Base-by-base conservation (phyloP, 2,888 invertebrate genomes). In the Leuctra nigra region DNA sequence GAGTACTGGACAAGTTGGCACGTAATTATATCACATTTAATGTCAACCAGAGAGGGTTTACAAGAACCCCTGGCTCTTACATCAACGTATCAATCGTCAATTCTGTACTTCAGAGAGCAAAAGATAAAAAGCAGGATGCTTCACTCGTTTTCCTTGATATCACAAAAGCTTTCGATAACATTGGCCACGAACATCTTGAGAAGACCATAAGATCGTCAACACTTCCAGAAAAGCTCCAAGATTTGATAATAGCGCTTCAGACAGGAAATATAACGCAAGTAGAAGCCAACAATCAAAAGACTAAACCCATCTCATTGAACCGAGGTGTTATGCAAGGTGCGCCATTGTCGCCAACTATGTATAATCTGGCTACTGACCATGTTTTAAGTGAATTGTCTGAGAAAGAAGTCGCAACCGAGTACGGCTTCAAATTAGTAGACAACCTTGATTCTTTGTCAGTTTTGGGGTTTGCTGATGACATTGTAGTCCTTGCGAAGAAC, bases 321-420 rank as follows among this genome's bases (percentile, higher is more conserved):
- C 13, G 48, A 48, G 48, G 48, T 6, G 48, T 48, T 4, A 16
- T 20, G 23, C 44, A 23, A 13, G 44, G 44, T 6, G 44, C 44
- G 2, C 44, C 22, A 44, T 29, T 48, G 9, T 29, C 48, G 4
- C 48, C 25, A 11, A 7, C 11, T 29, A 6, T 29, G 11, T 29
- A 29, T 11, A 29, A 29, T 29, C 6, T 29, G 11, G 29, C 29
- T 11, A 29, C 29, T 11, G 29, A 29, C 11, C 29, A 29, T 11
- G 29, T 29, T 29, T 11, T 29, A 7, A 11, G 11, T 11, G 29
- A 29, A 11, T 11, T 29, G 29, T 29, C 29, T 7, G 11, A 29
- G 11, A 29, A 29, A 7, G 29, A 29, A 29, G 29, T 29, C 6
- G 11, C 29, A 7, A 29, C 11, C 11, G 7, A 29, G 11, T 29